Evolutionary conservation across 2,113 vertebrate genomes (phyloP), one percentile per base, ranked within the genome.

Genomic region (Monarcha castaneiventris): DNA sequence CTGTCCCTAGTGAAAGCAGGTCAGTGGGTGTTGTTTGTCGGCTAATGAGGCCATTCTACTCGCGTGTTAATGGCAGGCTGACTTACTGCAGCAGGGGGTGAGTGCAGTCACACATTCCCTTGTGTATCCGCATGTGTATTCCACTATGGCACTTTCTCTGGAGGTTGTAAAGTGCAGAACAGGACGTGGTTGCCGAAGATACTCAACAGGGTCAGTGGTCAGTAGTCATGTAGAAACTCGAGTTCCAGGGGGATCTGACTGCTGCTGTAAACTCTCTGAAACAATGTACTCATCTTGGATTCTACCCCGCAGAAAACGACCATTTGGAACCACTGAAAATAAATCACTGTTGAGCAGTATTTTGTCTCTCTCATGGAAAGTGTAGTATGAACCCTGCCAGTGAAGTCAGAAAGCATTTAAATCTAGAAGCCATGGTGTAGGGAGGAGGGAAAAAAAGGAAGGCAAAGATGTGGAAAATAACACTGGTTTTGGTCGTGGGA

Each of bases 91-190:
- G 97, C 83, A 63, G 92, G 91, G 87, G 91, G 90, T 78, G 90
- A 85, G 82, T 11, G 82, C 82, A 91, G 81, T 90, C 86, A 86
- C 84, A 26, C n/a, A 52, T 81, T 96, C 94, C 58, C 96, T 97
- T 98, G 96, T 97, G 95, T 97, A 97, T 98, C 98, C 97, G 89
- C 91, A 16, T 98, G 98, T 98, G 97, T 98, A 98, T 98, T 98
- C 95, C 71, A 64, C 77, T 72, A 32, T 17, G 56, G 68, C 94
- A 93, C 97, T 97, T 97, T 97, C 94, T 96, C 83, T 56, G 69
- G 91, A 68, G 84, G 74, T 16, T 84, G 77, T 95, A 78, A 97
- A 96, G 95, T 85, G 95, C 87, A 93, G 91, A 97, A 76, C 81
- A 78, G 94, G 87, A 93, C 77, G 75, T 46, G 89, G 93, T 89